Percentiles rank a stretch among this genome's conserved stretches.
phyloP scores from a whole-genome alignment of 2,888 invertebrate genomes.

The Pseudoips prasinana region DNA sequence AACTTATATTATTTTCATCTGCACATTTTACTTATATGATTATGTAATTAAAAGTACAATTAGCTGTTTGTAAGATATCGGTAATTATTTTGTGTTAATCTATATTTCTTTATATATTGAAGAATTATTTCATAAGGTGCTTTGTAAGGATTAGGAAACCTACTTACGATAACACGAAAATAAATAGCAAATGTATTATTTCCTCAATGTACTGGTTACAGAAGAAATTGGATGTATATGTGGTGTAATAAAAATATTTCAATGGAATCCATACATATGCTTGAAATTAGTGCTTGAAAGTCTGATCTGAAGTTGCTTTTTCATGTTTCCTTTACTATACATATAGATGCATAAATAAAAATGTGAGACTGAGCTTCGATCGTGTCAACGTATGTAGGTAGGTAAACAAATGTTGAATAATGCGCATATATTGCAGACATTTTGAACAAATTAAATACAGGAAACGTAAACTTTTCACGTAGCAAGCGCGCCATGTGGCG shows the following conservation, averaged over 20 bases:
- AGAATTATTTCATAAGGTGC: slow-evolving; percentile 41
- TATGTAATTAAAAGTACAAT: slow-evolving; percentile 63
- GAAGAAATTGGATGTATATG: no score
- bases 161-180: slow-evolving; percentile 16
- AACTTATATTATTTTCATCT: slow-evolving; percentile 18
- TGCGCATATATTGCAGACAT: no score
- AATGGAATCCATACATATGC: no score
- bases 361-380: slow-evolving; percentile 34
- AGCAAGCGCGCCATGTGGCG: no score
- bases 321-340: background rate
- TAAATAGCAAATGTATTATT: background rate
- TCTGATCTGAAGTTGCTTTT: no score
- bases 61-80: slow-evolving; percentile 49
- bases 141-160: slow-evolving; percentile 23
- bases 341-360: slow-evolving; percentile 15
- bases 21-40: slow-evolving; percentile 22
- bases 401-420: slow-evolving; percentile 9
- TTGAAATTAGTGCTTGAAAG: no score
- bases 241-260: no score
- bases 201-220: no score
- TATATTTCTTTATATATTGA: slow-evolving; percentile 32
- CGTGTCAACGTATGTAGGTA: slow-evolving; percentile 30
- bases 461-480: no score
- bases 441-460: no score
- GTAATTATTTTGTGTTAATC: slow-evolving; percentile 45